Evolutionary conservation across 2,888 invertebrate genomes (phyloP).

Genomic region (Acanthopleura granulata): DNA sequence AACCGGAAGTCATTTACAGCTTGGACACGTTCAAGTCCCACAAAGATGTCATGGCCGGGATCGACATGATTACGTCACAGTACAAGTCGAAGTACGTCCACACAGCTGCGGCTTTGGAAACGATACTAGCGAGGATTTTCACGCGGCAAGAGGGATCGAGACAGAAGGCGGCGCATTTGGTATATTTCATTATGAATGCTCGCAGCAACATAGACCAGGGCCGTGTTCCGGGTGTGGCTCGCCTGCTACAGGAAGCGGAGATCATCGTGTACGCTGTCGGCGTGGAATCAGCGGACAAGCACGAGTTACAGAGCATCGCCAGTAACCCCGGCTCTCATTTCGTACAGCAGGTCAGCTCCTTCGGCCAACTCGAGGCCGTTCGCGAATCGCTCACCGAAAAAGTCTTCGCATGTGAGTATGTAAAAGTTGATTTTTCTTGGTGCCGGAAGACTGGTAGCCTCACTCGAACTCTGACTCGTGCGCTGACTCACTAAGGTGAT

Average conservation of each 20-base stretch:
- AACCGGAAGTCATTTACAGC: constrained; percentile 8
- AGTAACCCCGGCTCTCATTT: background rate
- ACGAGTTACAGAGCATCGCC: constrained; percentile 6
- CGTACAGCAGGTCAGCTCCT: background rate
- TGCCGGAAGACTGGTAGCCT: no score
- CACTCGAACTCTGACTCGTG: no score
- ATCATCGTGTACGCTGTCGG: constrained; percentile 5
- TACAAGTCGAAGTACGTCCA: constrained; percentile 17
- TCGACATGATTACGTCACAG: background rate
- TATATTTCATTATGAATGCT: constrained; percentile 9
- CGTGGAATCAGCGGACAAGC: background rate
- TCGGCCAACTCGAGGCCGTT: background rate
- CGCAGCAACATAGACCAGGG: constrained; percentile 21
- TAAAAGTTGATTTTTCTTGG: no score
- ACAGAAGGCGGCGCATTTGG: constrained; percentile 7
- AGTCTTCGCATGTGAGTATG: constrained; percentile 16
- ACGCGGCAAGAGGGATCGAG: constrained; percentile 21
- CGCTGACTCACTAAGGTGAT: no score
- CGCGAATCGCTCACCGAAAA: background rate
- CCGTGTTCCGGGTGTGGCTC: background rate
- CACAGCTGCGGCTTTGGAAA: constrained; percentile 4
- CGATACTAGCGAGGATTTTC: background rate
- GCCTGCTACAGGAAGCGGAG: background rate
- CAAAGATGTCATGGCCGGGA: background rate
- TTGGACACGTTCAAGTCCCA: background rate